A percentile compares a stretch with the other conserved stretches of the same genome.
Conservation (phyloP, 2,113 vertebrate species). For the Cacatua alba region DNA sequence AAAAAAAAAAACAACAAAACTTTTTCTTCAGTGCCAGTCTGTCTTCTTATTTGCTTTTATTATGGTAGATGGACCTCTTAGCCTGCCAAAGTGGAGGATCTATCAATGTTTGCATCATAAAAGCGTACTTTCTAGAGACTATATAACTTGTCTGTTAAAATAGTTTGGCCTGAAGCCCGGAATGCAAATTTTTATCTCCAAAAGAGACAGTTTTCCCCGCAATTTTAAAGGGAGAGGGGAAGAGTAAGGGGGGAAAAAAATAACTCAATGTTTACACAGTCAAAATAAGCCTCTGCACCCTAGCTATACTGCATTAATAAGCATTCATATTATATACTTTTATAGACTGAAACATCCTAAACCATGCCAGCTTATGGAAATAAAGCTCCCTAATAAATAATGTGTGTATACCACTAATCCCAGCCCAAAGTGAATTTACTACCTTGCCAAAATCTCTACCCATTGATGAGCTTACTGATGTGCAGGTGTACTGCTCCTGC, state of each 20-base stretch:
- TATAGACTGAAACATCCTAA: neutral
- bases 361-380: neutral
- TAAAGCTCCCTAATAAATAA: neutral
- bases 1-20: neutral
- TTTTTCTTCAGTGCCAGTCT: neutral
- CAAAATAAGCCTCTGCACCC: conserved; percentile 6
- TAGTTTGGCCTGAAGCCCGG: conserved; percentile 69
- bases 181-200: conserved; percentile 75
- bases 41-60: conserved; percentile 17
- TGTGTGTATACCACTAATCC: fast-evolving
- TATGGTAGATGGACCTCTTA: conserved; percentile 27
- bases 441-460: neutral
- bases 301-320: conserved; percentile 11
- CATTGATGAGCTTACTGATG: neutral
- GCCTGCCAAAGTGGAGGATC: conserved; percentile 46
- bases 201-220: conserved; percentile 57
- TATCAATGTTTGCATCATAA: conserved; percentile 55
- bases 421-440: neutral
- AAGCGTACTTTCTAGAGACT: conserved; percentile 64
- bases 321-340: neutral
- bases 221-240: neutral
- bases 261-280: conserved; percentile 21
- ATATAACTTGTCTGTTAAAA: conserved; percentile 71
- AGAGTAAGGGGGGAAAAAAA: neutral
- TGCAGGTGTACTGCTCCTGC: neutral